phyloP scores from a whole-genome alignment of 2,797 vertebrate species.

The Botia almorhae region DNA sequence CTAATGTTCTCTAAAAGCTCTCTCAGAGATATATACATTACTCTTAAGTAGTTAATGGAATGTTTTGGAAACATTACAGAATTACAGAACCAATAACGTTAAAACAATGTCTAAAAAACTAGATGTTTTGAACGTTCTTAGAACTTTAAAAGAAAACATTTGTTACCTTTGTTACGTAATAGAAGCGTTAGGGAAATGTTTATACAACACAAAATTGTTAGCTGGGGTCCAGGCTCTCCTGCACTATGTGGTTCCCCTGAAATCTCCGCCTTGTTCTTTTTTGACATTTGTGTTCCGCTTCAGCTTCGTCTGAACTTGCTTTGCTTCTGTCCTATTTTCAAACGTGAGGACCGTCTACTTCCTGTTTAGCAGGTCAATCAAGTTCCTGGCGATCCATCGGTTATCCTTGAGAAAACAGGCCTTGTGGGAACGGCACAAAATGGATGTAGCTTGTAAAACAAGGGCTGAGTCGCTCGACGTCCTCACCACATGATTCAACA shows the following conservation, averaged over 20 bases:
- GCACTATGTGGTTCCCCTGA: neutral
- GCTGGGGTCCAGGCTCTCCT: neutral
- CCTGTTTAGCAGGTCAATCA: conserved; percentile 25
- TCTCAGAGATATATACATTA: no score
- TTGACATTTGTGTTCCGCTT: neutral
- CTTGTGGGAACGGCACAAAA: conserved; percentile 3
- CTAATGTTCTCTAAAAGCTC: no score
- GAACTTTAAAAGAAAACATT: no score
- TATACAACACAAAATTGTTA: no score
- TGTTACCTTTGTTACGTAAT: no score
- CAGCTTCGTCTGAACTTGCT: conserved; percentile 7
- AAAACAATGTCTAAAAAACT: no score
- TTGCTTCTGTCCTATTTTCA: neutral
- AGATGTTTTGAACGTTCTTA: no score
- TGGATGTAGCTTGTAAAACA: conserved; percentile 9
- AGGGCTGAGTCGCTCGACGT: neutral
- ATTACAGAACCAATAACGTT: no score
- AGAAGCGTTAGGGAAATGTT: no score
- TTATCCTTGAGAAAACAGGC: conserved; percentile 26
- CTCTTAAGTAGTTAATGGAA: no score
- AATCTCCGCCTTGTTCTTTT: neutral
- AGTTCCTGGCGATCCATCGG: conserved; percentile 9
- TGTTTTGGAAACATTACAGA: no score
- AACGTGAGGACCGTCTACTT: neutral
- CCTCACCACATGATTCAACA: conserved; percentile 18